Percentiles rank a stretch among this genome's conserved stretches.
Evolutionary conservation across 1,140 invertebrate genomes (phyloP).

Genomic region (Patella vulgata): DNA sequence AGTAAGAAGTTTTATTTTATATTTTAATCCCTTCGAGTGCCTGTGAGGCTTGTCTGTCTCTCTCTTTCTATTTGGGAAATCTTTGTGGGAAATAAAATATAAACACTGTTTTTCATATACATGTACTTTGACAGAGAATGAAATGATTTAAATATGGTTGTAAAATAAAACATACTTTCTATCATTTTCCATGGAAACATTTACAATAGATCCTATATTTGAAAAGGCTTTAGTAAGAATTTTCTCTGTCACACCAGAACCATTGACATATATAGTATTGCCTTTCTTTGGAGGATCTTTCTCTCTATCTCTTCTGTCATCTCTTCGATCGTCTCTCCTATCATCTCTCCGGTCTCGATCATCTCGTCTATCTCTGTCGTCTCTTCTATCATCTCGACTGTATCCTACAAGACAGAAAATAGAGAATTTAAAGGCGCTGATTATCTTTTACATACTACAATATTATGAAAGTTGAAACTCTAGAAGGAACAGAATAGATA

Average conservation of each 20-base stretch:
- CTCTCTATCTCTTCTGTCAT: constrained; percentile 54
- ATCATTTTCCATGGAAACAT: constrained; percentile 89
- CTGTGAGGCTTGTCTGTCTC: too few species aligned
- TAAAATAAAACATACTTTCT: constrained; percentile 76
- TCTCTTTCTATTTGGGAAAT: too few species aligned
- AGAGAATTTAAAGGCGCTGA: background rate
- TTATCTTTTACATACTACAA: constrained; percentile 22
- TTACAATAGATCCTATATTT: constrained; percentile 83
- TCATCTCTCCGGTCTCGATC: constrained; percentile 1
- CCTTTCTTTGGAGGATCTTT: constrained; percentile 72
- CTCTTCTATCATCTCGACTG: constrained; percentile 23
- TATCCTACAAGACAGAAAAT: constrained; percentile 22
- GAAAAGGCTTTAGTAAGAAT: constrained; percentile 83
- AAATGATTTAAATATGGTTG: too few species aligned
- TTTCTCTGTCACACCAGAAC: constrained; percentile 84
- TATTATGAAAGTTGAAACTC: too few species aligned
- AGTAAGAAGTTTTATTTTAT: too few species aligned
- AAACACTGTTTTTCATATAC: too few species aligned
- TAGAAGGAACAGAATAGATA: background rate
- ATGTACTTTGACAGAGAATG: too few species aligned
- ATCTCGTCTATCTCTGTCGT: constrained; percentile 5
- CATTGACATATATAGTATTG: constrained; percentile 86
- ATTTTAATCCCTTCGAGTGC: too few species aligned
- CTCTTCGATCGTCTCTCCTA: constrained; percentile 50
- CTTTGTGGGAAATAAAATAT: too few species aligned